A percentile compares a stretch with the other conserved stretches of the same genome.
Conservation (phyloP, 2,888 invertebrate species). For the Cinara cedri region DNA sequence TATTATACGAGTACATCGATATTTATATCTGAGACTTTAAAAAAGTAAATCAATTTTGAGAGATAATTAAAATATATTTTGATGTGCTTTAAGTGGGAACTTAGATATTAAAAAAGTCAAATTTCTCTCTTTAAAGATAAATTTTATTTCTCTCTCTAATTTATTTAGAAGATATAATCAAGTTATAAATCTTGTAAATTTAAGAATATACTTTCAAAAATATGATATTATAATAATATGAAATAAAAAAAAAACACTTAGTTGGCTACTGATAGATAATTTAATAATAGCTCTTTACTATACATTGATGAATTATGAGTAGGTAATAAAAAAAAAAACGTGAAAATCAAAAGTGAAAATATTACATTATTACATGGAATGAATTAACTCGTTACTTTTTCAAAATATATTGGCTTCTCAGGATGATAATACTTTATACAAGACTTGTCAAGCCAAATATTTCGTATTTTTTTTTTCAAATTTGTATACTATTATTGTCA, state of each 20-base stretch:
- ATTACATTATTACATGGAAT: background rate
- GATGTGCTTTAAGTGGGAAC: no score
- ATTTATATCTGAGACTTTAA: no score
- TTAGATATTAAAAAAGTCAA: no score
- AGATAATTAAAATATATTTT: no score
- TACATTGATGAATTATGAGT: constrained; percentile 26
- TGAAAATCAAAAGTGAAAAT: no score
- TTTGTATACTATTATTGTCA: no score
- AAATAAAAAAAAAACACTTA: constrained; percentile 11
- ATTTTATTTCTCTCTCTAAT: no score
- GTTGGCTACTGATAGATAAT: constrained; percentile 39
- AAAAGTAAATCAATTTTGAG: no score
- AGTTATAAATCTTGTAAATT: constrained; percentile 14
- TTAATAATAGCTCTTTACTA: constrained; percentile 32
- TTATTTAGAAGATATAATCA: constrained; percentile 11
- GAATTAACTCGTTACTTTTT: constrained; percentile 22
- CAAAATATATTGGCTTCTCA: constrained; percentile 50
- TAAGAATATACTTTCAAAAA: constrained; percentile 30
- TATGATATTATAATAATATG: constrained; percentile 10
- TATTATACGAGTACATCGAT: no score
- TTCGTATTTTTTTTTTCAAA: background rate
- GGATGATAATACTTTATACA: constrained; percentile 43
- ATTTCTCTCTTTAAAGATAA: background rate
- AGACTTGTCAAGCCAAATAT: constrained; percentile 55
- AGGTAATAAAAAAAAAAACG: constrained; percentile 4